Evolutionary conservation across 2,113 vertebrate species (phyloP), one percentile per base, ranked within the genome.

Genomic region (Odontophorus gujanensis): DNA sequence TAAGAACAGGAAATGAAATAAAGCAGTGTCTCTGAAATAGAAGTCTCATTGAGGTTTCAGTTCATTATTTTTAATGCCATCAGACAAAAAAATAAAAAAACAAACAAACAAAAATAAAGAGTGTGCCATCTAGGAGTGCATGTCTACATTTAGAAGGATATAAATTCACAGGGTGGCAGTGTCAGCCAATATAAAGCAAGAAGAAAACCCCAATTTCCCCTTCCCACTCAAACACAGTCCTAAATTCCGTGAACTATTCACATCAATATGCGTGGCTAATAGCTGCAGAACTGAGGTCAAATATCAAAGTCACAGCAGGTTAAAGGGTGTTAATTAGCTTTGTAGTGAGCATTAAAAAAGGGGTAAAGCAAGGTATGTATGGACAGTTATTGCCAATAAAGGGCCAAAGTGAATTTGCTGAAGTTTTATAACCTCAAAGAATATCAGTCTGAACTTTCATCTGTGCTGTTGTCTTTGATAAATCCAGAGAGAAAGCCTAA

Each of bases 261-360:
- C 34, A 72, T 94, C 61, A 50, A 5, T 25, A 13, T 84, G 47
- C 11, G n/a, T 1, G 3, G 32, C 57, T 81, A 89, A 81, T 50
- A 90, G 50, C 45, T 83, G 30, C 19, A 63, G 53, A 76, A 61
- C 21, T 83, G 53, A 75, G 57, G 80, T 85, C 82, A 81, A 55
- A 62, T 73, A 71, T 47, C 51, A 81, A 91, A 94, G 57, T 24
- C 67, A 73, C 51, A 83, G 61, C n/a, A 45, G 45, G 78, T 96
- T 89, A 85, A 90, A 94, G 42, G 42, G 14, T 87, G 18, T 13
- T 30, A 89, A 95, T 95, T 94, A 94, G 45, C 28, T 73, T n/a
- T 71, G n/a, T 87, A 26, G 2, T 65, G 18, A 75, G 21, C 62
- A 81, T 79, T 30, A 91, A 90, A 81, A 68, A 66, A 55, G 84